Conservation (phyloP, 2,113 vertebrate genomes). For the Corythornis madagascariensis region DNA sequence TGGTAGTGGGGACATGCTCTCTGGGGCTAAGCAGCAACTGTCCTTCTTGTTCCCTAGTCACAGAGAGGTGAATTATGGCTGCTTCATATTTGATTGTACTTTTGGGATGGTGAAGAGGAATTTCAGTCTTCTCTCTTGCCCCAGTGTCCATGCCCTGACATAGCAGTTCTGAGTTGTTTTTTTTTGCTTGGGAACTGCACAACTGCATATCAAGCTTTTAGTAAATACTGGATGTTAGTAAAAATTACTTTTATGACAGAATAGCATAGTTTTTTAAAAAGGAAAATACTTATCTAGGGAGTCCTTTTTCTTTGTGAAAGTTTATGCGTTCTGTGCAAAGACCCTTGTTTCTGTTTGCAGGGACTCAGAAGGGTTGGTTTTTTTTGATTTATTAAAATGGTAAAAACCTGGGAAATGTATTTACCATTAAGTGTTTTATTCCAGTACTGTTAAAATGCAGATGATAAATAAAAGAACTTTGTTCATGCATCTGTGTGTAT, state of each 20-base stretch:
- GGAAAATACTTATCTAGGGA: neutral
- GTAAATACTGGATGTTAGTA: neutral
- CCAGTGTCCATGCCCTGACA: neutral
- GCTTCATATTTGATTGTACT: neutral
- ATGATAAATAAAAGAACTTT: neutral
- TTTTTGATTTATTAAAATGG: neutral
- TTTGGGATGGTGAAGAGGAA: neutral
- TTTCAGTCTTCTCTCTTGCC: neutral
- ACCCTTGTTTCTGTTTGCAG: neutral
- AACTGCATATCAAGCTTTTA: neutral
- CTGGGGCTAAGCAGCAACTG: neutral
- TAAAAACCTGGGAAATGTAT: neutral
- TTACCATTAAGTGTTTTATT: neutral
- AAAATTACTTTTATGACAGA: neutral
- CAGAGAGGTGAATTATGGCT: neutral
- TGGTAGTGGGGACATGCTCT: slow-evolving; percentile 2
- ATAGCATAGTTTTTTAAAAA: neutral
- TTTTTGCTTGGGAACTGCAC: neutral
- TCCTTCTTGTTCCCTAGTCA: neutral
- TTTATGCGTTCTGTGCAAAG: neutral
- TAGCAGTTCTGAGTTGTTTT: neutral
- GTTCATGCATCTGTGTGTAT: neutral
- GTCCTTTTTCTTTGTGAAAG: neutral
- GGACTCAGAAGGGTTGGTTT: neutral
- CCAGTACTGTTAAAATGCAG: slow-evolving; percentile 12